Base-by-base conservation (phyloP, 2,113 vertebrate genomes). In the Ivindomyrus marchei region DNA sequence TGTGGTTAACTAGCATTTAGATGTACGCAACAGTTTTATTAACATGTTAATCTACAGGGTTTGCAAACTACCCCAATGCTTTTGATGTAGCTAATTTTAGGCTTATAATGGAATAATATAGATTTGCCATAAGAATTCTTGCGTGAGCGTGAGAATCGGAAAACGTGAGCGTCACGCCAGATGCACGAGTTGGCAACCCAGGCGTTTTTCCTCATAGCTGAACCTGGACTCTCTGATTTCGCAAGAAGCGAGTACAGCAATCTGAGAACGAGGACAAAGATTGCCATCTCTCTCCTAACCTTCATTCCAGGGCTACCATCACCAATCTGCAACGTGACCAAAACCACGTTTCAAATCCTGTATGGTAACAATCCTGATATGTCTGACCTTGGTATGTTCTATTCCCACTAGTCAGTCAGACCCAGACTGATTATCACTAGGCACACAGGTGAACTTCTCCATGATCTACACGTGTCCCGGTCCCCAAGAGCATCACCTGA, bases 401-500 rank as follows among this genome's bases (percentile, higher is more conserved):
- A 49, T n/a, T 85, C 21, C n/a, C 10, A 2, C 42, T 85, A 4
- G 46, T 49, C 83, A 9, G 9, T 47, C 39, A 85, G 9, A n/a
- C 13, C 74, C 74, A 42, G 4, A 4, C 62, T 31, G 39, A 24
- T 17, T 19, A 11, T n/a, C 84, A 17, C 6, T 0, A 47, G 4
- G 47, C 45, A 86, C 46, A 27, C 45, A 27, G 84, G 13, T 27
- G 13, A 86, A 27, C 62, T 13, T 13, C 62, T 4, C n/a, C n/a
- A n/a, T 13, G 47, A 85, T 27, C 27, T 27, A 70, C 62, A 27
- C 19, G 3, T 27, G 46, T 62, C 89, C n/a, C 1, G 31, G 77
- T 45, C 39, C 24, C 2, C 49, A 3, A 19, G 31, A n/a, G 27
- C 91, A 97, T 91, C 94, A 99, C 98, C 98, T 89, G 97, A 97